Evolutionary conservation across 2,888 invertebrate genomes (phyloP).

Genomic region (Linyphia triangularis): DNA sequence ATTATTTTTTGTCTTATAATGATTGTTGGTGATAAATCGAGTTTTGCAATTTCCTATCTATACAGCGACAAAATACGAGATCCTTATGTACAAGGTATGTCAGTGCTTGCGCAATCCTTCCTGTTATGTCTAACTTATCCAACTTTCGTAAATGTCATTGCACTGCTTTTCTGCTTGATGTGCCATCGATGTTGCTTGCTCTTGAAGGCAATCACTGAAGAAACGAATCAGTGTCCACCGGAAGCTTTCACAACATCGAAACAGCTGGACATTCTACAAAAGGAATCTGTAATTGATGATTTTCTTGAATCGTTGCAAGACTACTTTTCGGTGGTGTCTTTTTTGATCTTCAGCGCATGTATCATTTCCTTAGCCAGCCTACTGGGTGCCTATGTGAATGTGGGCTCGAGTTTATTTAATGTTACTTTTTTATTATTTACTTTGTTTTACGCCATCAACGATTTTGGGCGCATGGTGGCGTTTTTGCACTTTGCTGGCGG

Average conservation of each 20-base stretch:
- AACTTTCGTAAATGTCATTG: not conserved
- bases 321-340: not conserved
- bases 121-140: not conserved
- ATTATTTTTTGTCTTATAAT: not conserved
- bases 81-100: not conserved
- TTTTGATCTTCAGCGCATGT: not conserved
- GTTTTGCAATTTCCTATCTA: not conserved
- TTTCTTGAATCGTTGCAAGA: not conserved
- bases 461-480: not conserved
- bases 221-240: not conserved
- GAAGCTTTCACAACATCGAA: not conserved
- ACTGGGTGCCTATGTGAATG: not conserved
- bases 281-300: not conserved
- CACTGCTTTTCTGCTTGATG: not conserved
- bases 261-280: not conserved
- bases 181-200: not conserved
- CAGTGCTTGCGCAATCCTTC: not conserved
- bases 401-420: not conserved
- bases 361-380: not conserved
- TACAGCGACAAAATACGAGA: not conserved
- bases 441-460: not conserved
- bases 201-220: not conserved
- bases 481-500: not conserved
- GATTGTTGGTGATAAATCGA: not conserved
- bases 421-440: not conserved